phyloP scores from a whole-genome alignment of 2,797 vertebrate species.

The Chrysocyon brachyurus region DNA sequence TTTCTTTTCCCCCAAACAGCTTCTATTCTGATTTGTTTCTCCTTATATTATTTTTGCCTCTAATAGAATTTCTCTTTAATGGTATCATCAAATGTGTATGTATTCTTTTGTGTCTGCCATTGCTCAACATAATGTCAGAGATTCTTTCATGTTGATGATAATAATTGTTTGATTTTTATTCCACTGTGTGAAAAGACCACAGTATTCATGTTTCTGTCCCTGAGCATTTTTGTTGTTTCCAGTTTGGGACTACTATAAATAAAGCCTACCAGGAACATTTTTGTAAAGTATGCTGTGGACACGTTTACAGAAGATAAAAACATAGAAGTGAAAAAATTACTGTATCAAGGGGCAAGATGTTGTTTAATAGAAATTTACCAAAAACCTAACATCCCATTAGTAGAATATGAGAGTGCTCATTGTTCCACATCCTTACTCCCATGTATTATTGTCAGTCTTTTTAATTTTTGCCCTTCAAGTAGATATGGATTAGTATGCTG shows the following conservation, averaged over 20 bases:
- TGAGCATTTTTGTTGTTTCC: background rate
- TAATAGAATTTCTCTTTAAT: background rate
- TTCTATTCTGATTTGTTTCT: slow-evolving; percentile 48
- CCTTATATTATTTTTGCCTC: background rate
- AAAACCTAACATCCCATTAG: background rate
- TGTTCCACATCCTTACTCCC: background rate
- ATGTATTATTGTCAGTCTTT: background rate
- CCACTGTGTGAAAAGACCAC: background rate
- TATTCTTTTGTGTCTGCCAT: background rate
- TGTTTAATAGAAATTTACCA: background rate
- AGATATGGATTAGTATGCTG: background rate
- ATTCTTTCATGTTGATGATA: background rate
- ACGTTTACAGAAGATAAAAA: slow-evolving; percentile 42
- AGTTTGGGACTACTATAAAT: background rate
- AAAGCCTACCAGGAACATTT: background rate
- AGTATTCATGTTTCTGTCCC: background rate
- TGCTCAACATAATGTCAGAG: background rate
- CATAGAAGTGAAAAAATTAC: background rate
- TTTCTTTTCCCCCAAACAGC: background rate
- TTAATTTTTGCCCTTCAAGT: background rate
- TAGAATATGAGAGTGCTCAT: background rate
- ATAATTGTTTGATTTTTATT: background rate
- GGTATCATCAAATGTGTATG: background rate
- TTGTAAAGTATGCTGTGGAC: background rate
- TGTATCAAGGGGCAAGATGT: background rate